Base-by-base conservation (phyloP, 2,113 vertebrate species). In the Tylochromis polylepis region DNA sequence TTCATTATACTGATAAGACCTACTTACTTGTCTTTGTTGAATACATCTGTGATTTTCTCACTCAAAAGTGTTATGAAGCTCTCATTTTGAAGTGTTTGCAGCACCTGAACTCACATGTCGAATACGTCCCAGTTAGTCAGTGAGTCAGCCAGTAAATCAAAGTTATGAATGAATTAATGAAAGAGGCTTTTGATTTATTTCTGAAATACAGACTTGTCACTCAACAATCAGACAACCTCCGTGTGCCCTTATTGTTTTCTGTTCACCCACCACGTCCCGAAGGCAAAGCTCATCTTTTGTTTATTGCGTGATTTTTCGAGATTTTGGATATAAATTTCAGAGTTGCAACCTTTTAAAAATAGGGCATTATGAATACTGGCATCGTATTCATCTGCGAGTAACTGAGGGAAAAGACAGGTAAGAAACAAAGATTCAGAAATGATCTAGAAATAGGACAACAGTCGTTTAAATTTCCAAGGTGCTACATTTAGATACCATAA, bases 181-280 rank as follows among this genome's bases (percentile, higher is more conserved):
- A 87, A 90, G 22, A 79, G 84, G 60, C 29, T 55, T 87, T 78
- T 46, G 78, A 83, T 91, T 90, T 53, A 72, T 81, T 83, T 51
- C 82, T 85, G 53, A 70, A 92, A 80, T 34, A 81, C 34, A 82
- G 36, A n/a, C 70, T 31, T 93, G 91, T 93, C 89, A 90, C 79
- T 93, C 79, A 92, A 57, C 14, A 65, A 78, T 85, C 78, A 81
- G 59, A 27, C 87, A 90, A 59, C 86, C 91, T 88, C 83, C 1
- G 2, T 16, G 31, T 87, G 79, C 82, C 90, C 86, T 91, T 89
- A 65, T 87, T 82, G 77, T 90, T 83, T 46, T 92, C 85, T 88
- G 60, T 57, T 86, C 75, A 43, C 43, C 75, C 58, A 85, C 49
- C 82, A 57, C 27, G n/a, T 77, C 86, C 87, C 43, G 88, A 55